Percentiles rank a stretch among this genome's conserved stretches.
These are phyloP conservation scores for Campopleginae sp. DNA, from an alignment of 2,888 invertebrate species.

Conservation along the genomic window DNA sequence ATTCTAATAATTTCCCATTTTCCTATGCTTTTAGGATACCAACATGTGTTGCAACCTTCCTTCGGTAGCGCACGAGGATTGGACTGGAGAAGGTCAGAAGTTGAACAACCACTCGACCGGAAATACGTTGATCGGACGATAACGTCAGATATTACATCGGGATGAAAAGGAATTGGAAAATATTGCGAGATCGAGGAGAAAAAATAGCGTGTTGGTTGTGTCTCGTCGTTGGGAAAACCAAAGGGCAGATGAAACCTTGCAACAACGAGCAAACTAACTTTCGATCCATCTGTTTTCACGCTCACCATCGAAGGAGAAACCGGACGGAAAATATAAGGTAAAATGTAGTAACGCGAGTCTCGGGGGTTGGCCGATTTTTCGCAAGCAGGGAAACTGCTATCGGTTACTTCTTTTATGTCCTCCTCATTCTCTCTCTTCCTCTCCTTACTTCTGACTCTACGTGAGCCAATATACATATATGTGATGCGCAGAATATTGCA, in stretches of 20 bases:
- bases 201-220: slow-evolving; percentile 44
- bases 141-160: not conserved
- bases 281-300: slow-evolving; percentile 33
- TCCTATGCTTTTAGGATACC: too few relatives aligned
- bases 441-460: too few relatives aligned
- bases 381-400: not conserved
- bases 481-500: not conserved
- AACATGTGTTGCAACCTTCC: too few relatives aligned
- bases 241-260: not conserved
- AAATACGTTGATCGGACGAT: not conserved
- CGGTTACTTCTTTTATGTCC: not conserved
- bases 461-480: not conserved
- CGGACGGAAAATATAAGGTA: slow-evolving; percentile 1
- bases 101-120: not conserved
- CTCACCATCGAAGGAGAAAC: not conserved
- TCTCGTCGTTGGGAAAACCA: not conserved
- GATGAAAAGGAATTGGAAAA: not conserved
- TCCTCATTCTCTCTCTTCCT: not conserved
- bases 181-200: not conserved
- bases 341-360: slow-evolving; percentile 1
- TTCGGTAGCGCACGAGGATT: too few relatives aligned
- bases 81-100: too few relatives aligned
- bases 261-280: slow-evolving; percentile 19
- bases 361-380: not conserved
- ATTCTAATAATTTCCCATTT: too few relatives aligned